Base-by-base conservation (phyloP, 2,113 vertebrate species). In the Myodes glareolus region DNA sequence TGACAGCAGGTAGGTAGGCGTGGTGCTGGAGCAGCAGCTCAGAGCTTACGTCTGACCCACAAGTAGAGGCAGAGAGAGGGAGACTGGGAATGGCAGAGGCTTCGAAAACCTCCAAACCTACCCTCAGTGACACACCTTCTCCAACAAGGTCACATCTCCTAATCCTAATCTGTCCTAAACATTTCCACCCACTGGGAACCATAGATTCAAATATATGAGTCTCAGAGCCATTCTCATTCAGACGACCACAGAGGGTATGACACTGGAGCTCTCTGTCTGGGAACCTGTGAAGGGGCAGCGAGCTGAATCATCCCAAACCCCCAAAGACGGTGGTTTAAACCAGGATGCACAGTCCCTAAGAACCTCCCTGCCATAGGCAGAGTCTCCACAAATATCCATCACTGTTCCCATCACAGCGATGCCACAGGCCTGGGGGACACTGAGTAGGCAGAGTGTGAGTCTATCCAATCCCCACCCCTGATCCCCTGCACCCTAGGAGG, bases 381-480 rank as follows among this genome's bases (percentile, higher is more conserved):
- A 31, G 7, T 39, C 13, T 0, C 29, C 31, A 16, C 36, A 47
- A 42, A 29, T 31, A 10, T 7, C 36, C 31, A 19, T 4, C 12
- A 47, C 68, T 45, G 5, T n/a, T 58, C 55, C 21, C 1, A 5
- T 78, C 7, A 0, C 72, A 42, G n/a, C 1, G 52, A 2, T 45
- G 3, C 17, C 3, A 0, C 0, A 2, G 81, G 39, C 13, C 7
- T 10, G 19, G 39, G 29, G 27, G 13, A 13, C 8, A 31, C 29
- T 50, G 65, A 45, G 39, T 33, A 73, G 21, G 1, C 21, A 61
- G 68, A 29, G 50, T 36, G 21, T 23, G 88, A 17, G 29, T 13
- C 68, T 91, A 31, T 23, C 58, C 25, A 82, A 27, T 45, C 88
- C 16, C 5, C 21, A 1, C 65, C 13, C 78, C 55, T 1, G 47